Percentiles rank a stretch among this genome's conserved stretches.
These are phyloP conservation scores for Notoglanidium macrostoma DNA, from an alignment of 2,797 vertebrate genomes.

Conservation along the genomic window DNA sequence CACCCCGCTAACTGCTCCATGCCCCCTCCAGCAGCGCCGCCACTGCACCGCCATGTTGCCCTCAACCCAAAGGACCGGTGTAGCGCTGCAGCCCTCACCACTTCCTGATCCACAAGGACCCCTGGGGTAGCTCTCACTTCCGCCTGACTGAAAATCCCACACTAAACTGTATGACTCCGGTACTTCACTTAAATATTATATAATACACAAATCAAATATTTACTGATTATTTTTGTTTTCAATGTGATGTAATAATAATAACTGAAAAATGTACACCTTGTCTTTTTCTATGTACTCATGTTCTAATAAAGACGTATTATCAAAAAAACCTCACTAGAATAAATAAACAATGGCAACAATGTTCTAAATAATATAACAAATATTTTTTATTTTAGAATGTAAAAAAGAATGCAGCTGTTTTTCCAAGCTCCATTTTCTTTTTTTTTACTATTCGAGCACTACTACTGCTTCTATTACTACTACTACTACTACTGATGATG, in stretches of 20 bases:
- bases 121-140: not conserved
- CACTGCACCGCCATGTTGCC: conserved; percentile 74
- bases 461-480: too few relatives aligned
- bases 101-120: not conserved
- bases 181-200: not conserved
- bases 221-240: not conserved
- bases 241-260: not conserved
- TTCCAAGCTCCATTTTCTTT: too few relatives aligned
- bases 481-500: too few relatives aligned
- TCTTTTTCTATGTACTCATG: too few relatives aligned
- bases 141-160: not conserved
- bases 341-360: not conserved
- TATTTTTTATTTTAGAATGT: too few relatives aligned
- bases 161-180: fast-evolving
- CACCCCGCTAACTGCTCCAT: not conserved
- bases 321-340: not conserved
- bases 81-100: not conserved
- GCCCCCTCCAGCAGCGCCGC: conserved; percentile 63
- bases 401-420: too few relatives aligned
- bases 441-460: too few relatives aligned
- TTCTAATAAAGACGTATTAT: too few relatives aligned
- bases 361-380: not conserved
- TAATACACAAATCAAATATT: not conserved
- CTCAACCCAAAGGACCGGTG: conserved; percentile 2
- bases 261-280: not conserved